Base-by-base conservation (phyloP, 2,113 vertebrate species). In the Calidris pugnax region DNA sequence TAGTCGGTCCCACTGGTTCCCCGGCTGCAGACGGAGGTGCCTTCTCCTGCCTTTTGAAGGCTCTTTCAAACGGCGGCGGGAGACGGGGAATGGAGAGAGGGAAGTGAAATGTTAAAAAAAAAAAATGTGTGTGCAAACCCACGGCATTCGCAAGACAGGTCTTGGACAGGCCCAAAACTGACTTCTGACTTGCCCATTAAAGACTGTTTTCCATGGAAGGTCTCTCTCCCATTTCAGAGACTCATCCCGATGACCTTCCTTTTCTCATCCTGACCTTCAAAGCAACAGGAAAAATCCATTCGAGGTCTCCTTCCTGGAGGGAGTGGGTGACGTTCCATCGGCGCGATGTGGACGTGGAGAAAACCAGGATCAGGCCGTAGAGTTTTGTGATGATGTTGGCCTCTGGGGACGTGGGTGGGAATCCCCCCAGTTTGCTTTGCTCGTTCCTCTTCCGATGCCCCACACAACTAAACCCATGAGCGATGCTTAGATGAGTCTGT, bases 1-100 rank as follows among this genome's bases (percentile, higher is more conserved):
- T 21, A 94, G 91, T 93, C 68, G 2, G 75, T 96, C 95, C 73
- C 95, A 59, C 89, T 71, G 90, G 80, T 77, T 93, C 95, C 82
- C 90, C 89, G 82, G 83, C 90, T 81, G 90, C 87, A 91, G 87
- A 86, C 76, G 13, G 20, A 82, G 87, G 75, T 7, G 7, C 45
- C 69, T 10, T 3, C 66, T 88, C 81, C 90, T 87, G 91, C 84
- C 47, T 32, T 43, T 48, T 20, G 82, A 55, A 64, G 8, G 50
- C 50, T 68, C 6, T 3, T 80, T 79, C 69, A 47, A 35, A 5
- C 11, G 35, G 23, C 14, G 9, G 55, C 30, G 39, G 88, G 89
- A 87, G 87, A 28, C 37, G 77, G 78, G 80, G 84, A 95, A 45
- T 48, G 50, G 77, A 63, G 66, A 73, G 83, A 88, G 88, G 76